phyloP scores from a whole-genome alignment of 2,113 vertebrate genomes.

The Eurystomus gularis region DNA sequence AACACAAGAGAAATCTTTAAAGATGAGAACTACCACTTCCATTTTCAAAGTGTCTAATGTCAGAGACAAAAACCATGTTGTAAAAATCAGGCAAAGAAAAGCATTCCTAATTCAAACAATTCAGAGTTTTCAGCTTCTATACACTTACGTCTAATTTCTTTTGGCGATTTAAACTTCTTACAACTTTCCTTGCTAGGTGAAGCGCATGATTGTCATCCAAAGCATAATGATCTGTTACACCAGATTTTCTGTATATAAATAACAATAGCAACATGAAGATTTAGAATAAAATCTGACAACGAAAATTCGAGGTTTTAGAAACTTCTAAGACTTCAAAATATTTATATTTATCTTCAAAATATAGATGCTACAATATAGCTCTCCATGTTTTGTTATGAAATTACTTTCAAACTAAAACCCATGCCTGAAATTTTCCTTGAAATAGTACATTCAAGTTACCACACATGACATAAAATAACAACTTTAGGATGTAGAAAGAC shows the following conservation, averaged over 20 bases:
- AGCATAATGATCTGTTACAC: constrained; percentile 94
- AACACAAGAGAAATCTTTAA: background rate
- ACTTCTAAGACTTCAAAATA: background rate
- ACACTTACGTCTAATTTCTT: constrained; percentile 88
- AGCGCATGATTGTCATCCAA: constrained; percentile 93
- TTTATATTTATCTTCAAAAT: background rate
- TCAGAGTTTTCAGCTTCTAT: background rate
- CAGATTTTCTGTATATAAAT: constrained; percentile 84
- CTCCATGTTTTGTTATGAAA: background rate
- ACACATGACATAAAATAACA: background rate
- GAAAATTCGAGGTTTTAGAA: background rate
- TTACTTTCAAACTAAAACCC: background rate
- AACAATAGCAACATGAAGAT: background rate
- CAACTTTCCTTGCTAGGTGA: constrained; percentile 88
- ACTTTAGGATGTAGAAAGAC: background rate
- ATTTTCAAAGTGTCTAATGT: background rate
- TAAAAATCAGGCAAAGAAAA: background rate
- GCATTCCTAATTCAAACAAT: background rate
- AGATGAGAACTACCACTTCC: background rate
- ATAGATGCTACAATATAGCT: background rate
- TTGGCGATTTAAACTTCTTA: constrained; percentile 89
- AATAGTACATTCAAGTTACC: background rate
- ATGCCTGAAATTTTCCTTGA: background rate
- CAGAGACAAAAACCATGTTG: background rate
- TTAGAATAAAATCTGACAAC: background rate